These are phyloP conservation scores for Holothuria scabra DNA, from an alignment of 53 echinoderm and acorn worm genomes.

Conservation along the genomic window DNA sequence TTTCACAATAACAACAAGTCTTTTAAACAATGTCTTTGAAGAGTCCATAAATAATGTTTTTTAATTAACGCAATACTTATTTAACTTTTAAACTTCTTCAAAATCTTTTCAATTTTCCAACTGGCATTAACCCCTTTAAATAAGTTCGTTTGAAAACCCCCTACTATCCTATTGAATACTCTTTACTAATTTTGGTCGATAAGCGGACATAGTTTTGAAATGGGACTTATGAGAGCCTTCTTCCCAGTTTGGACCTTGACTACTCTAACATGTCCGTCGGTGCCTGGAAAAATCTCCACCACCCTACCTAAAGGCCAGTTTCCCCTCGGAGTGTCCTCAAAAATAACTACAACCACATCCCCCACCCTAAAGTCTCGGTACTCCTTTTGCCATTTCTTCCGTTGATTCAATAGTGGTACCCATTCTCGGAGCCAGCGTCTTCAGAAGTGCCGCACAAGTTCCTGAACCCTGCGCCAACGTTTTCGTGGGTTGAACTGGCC, in stretches of 20 bases:
- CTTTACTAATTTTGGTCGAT: background rate
- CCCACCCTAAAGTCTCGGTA: constrained; percentile 35
- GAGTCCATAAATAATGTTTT: no score
- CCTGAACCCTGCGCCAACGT: constrained; percentile 49
- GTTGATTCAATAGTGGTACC: background rate
- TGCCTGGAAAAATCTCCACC: constrained; percentile 29
- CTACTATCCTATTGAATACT: no score
- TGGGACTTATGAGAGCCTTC: constrained; percentile 21
- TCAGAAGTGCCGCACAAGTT: constrained; percentile 31
- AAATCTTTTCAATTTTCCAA: no score
- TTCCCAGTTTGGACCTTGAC: constrained; percentile 39
- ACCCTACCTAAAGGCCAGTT: constrained; percentile 27
- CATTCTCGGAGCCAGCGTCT: constrained; percentile 17
- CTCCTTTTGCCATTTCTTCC: constrained; percentile 13
- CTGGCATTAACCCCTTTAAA: no score
- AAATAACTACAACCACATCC: constrained; percentile 31
- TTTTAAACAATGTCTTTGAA: no score
- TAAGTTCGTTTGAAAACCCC: no score
- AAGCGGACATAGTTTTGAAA: constrained; percentile 29
- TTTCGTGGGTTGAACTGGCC: constrained; percentile 10
- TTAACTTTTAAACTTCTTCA: no score
- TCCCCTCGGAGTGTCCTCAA: constrained; percentile 7
- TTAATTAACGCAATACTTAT: no score
- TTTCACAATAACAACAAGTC: no score
- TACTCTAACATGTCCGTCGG: constrained; percentile 39